Conservation (phyloP, 1,140 invertebrate species). For the Gonatopus flavifemur region DNA sequence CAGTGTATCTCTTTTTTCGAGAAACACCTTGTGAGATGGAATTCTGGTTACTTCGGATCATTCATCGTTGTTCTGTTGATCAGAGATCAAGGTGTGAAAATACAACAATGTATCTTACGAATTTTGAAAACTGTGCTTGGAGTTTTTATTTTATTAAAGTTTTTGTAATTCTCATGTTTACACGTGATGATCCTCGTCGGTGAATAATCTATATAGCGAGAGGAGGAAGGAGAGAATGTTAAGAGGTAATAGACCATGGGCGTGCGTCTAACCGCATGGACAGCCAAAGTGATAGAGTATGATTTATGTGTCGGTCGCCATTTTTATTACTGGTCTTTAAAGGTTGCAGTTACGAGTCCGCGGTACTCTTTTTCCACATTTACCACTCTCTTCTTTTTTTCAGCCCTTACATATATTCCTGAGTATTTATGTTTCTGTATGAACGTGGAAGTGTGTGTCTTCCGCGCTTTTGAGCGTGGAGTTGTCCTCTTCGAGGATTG, state of each 20-base stretch:
- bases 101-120: no score
- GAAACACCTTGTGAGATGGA: no score
- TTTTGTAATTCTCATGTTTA: neutral
- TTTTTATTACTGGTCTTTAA: constrained; percentile 34
- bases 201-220: no score
- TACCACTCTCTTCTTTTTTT: no score
- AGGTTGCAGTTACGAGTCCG: constrained; percentile 29
- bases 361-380: no score
- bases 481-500: constrained; percentile 6
- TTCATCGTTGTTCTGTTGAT: no score
- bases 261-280: constrained; percentile 20
- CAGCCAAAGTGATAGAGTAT: constrained; percentile 26
- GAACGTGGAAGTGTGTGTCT: no score
- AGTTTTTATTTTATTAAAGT: neutral
- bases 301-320: constrained; percentile 37
- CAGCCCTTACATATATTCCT: neutral
- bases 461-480: no score
- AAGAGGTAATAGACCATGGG: constrained; percentile 5
- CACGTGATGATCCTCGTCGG: constrained; percentile 7
- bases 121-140: no score
- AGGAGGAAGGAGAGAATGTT: neutral
- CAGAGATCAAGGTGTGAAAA: no score
- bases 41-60: no score
- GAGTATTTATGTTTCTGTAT: constrained; percentile 17
- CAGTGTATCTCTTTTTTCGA: no score